Evolutionary conservation across 2,888 invertebrate species (phyloP).

Genomic region (Rosalia funebris): DNA sequence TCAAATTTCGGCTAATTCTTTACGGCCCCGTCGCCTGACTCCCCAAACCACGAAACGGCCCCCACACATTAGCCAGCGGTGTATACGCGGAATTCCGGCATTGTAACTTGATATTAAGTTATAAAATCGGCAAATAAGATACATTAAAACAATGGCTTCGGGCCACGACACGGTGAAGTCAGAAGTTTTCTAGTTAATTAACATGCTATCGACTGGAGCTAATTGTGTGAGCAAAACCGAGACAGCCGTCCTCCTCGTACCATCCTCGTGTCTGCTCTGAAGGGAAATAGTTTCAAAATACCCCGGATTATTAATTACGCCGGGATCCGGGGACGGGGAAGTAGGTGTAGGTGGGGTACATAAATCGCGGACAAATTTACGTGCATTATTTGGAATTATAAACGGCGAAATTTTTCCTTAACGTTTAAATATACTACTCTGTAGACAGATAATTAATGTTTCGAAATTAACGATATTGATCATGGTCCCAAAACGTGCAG

Average conservation of each 20-base stretch:
- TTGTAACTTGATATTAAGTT: constrained; percentile 42
- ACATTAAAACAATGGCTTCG: constrained; percentile 44
- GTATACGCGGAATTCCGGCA: neutral
- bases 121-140: constrained; percentile 49
- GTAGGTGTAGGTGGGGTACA: too few species aligned
- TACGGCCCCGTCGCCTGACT: too few species aligned
- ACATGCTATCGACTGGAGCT: constrained; percentile 48
- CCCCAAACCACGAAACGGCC: too few species aligned
- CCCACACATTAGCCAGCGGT: too few species aligned
- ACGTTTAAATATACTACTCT: too few species aligned
- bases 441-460: too few species aligned
- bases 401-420: too few species aligned
- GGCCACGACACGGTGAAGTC: constrained; percentile 49
- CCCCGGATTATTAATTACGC: constrained; percentile 42
- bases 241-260: constrained; percentile 42
- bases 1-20: too few species aligned
- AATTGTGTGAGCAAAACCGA: constrained; percentile 39
- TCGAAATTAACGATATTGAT: too few species aligned
- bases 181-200: constrained; percentile 52
- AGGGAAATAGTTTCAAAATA: constrained; percentile 44
- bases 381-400: too few species aligned
- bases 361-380: too few species aligned
- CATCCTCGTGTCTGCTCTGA: constrained; percentile 43
- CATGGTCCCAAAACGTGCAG: too few species aligned
- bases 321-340: constrained; percentile 1